These are phyloP conservation scores for Mionectes macconnelli DNA, from an alignment of 2,113 vertebrate species.

Conservation along the genomic window DNA sequence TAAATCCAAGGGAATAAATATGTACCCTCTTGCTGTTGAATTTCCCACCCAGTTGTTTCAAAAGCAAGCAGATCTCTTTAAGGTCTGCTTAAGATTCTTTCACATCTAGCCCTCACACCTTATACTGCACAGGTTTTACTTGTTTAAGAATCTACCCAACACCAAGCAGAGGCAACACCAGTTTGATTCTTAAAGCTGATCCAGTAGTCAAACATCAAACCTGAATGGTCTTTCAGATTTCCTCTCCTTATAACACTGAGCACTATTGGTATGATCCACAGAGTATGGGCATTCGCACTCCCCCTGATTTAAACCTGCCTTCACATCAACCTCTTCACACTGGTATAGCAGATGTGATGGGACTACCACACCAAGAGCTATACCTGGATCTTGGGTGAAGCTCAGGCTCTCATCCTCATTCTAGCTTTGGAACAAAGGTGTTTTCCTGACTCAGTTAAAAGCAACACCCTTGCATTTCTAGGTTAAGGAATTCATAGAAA, in stretches of 20 bases:
- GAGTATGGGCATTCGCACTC: neutral
- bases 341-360: neutral
- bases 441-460: neutral
- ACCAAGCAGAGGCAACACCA: accelerated
- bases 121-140: neutral
- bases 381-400: neutral
- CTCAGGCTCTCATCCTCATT: neutral
- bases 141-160: neutral
- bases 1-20: neutral
- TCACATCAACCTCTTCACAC: neutral
- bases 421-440: neutral
- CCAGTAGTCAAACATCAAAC: neutral
- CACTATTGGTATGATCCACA: neutral
- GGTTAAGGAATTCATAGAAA: neutral
- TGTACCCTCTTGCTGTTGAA: neutral
- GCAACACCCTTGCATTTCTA: neutral
- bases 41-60: neutral
- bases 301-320: neutral
- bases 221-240: neutral
- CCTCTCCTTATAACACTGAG: neutral
- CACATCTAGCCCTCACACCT: neutral
- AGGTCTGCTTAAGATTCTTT: too few species aligned
- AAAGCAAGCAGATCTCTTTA: neutral
- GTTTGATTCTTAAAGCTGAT: neutral
- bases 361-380: neutral